phyloP scores from a whole-genome alignment of 2,113 vertebrate species.

The Craseonycteris thonglongyai region DNA sequence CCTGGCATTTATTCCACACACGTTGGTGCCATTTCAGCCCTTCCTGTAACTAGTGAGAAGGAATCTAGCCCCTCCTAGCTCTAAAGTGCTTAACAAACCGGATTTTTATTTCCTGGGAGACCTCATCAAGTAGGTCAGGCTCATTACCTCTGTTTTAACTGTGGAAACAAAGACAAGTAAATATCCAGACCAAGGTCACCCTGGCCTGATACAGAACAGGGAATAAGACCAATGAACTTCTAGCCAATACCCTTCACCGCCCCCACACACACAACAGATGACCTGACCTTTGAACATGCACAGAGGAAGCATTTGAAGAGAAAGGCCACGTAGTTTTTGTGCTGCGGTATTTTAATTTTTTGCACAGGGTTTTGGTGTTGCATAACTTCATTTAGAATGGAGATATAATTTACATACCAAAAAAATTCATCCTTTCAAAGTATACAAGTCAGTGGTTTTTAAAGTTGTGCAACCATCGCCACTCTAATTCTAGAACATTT shows the following conservation, averaged over 20 bases:
- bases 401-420: background rate
- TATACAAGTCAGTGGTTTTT: background rate
- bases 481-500: background rate
- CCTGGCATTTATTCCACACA: background rate
- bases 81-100: background rate
- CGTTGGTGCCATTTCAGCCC: background rate
- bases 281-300: background rate
- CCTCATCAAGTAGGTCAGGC: background rate
- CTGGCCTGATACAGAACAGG: background rate
- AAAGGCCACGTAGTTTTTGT: background rate
- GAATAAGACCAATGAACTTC: background rate
- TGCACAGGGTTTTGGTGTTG: background rate
- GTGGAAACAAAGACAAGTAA: background rate
- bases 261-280: fast-evolving
- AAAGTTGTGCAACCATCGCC: background rate
- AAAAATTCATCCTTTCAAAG: background rate
- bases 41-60: background rate
- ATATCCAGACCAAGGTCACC: background rate
- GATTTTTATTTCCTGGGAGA: constrained; percentile 1
- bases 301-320: background rate
- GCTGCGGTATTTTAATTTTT: background rate
- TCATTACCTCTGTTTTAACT: background rate
- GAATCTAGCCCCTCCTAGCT: background rate
- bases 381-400: background rate
- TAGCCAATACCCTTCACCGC: background rate